phyloP scores from a whole-genome alignment of 2,888 invertebrate species.

The Oscheius sp. region DNA sequence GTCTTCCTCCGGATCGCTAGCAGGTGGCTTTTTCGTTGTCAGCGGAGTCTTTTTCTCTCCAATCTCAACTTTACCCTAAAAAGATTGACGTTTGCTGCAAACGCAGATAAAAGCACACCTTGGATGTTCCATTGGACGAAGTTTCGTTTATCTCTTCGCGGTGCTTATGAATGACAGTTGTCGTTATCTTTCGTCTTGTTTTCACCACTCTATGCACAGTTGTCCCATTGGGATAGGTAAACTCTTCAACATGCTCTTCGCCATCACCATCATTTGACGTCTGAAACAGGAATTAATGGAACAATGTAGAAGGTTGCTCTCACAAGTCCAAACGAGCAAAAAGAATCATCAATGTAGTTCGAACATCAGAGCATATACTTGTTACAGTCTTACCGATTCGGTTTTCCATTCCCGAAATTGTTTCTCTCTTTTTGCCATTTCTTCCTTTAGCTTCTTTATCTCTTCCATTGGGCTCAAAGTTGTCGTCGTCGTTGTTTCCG shows the following conservation, averaged over 20 bases:
- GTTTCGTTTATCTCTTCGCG: constrained; percentile 32
- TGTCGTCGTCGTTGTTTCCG: constrained; percentile 26
- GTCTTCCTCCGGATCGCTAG: constrained; percentile 4
- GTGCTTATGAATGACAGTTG: constrained; percentile 49
- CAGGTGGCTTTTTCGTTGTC: not conserved
- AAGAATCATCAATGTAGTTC: not conserved
- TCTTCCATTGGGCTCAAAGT: constrained; percentile 37
- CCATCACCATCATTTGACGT: constrained; percentile 44
- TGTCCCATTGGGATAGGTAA: constrained; percentile 54
- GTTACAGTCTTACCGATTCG: constrained; percentile 35
- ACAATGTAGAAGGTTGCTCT: not conserved
- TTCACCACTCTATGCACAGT: constrained; percentile 47
- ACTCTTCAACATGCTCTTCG: constrained; percentile 48
- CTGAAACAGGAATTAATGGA: constrained; percentile 17
- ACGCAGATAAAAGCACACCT: not conserved
- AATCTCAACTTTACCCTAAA: not conserved
- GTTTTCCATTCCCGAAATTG: constrained; percentile 32
- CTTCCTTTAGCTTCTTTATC: constrained; percentile 33
- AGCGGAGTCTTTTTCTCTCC: not conserved
- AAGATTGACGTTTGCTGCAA: not conserved
- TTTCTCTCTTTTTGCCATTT: constrained; percentile 34
- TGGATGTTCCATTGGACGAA: constrained; percentile 1
- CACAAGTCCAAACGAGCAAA: not conserved
- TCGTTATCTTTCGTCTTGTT: constrained; percentile 46
- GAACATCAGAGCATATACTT: not conserved